Conservation (phyloP, 2,797 vertebrate species). For the Melanotaenia maccullochi region DNA sequence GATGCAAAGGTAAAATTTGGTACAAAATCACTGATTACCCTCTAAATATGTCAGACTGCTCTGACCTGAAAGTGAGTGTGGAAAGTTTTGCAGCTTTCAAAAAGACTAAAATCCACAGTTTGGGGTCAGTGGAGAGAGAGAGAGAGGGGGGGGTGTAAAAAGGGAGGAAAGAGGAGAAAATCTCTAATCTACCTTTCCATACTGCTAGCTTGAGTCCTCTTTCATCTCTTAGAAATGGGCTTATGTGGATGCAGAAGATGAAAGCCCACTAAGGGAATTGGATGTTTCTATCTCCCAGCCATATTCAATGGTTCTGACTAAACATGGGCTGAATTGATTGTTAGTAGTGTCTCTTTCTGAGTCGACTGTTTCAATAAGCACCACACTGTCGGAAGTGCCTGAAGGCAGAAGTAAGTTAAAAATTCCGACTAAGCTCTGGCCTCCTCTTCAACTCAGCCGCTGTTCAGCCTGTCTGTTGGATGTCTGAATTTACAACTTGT, state of each 20-base stretch:
- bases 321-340: conserved; percentile 66
- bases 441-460: conserved; percentile 58
- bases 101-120: conserved; percentile 42
- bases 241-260: conserved; percentile 54
- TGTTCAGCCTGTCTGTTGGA: conserved; percentile 40
- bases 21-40: conserved; percentile 41
- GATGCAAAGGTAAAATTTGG: conserved; percentile 13
- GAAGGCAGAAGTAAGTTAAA: conserved; percentile 44
- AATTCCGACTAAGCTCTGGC: conserved; percentile 26
- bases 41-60: conserved; percentile 36
- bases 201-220: conserved; percentile 37
- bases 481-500: conserved; percentile 51
- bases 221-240: conserved; percentile 66
- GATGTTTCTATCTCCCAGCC: conserved; percentile 54
- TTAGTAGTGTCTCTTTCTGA: conserved; percentile 24
- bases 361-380: conserved; percentile 32
- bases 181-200: conserved; percentile 53
- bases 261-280: conserved; percentile 59
- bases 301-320: conserved; percentile 51
- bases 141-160: conserved; percentile 29
- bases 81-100: conserved; percentile 30
- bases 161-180: conserved; percentile 23
- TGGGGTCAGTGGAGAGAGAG: conserved; percentile 7
- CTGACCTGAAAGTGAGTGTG: conserved; percentile 40
- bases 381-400: conserved; percentile 45